phyloP scores from a whole-genome alignment of 2,888 invertebrate species.

The Drosophila borborema region DNA sequence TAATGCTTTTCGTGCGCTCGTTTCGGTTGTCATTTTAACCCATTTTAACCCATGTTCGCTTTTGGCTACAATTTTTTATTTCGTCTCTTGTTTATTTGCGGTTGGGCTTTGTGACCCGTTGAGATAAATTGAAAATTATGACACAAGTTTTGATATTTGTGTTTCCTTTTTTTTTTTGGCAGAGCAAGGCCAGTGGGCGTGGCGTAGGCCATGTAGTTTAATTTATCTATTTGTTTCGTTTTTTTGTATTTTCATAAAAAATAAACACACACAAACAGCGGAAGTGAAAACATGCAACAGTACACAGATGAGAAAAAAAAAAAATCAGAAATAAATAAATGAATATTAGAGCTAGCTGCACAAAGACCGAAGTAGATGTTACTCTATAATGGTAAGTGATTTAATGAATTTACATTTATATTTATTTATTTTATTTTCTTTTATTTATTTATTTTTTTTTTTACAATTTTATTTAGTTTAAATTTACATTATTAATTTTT shows the following conservation, averaged over 20 bases:
- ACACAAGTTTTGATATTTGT: conserved; percentile 48
- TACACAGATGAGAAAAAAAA: conserved; percentile 6
- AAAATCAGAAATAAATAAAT: conserved; percentile 3
- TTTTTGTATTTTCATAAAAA: conserved; percentile 1
- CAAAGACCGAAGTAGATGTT: neutral
- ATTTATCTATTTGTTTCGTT: conserved; percentile 35
- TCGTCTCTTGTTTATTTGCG: conserved; percentile 54
- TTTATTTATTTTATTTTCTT: neutral
- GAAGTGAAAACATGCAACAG: conserved; percentile 40
- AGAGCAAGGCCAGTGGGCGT: conserved; percentile 46
- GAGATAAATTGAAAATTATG: conserved; percentile 69
- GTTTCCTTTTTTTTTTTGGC: neutral
- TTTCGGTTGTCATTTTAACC: conserved; percentile 74
- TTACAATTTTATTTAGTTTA: too few species aligned
- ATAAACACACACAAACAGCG: conserved; percentile 29
- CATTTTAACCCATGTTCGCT: conserved; percentile 63
- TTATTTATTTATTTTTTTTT: too few species aligned
- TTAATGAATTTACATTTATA: too few species aligned
- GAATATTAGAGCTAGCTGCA: neutral
- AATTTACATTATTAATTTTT: neutral
- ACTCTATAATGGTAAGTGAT: conserved; percentile 9
- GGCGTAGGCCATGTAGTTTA: conserved; percentile 18
- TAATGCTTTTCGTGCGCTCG: conserved; percentile 34
- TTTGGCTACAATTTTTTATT: conserved; percentile 20
- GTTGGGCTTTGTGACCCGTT: conserved; percentile 32